These are phyloP conservation scores for Mormyrops boulengeri DNA, from an alignment of 2,797 vertebrate species.

Conservation along the genomic window DNA sequence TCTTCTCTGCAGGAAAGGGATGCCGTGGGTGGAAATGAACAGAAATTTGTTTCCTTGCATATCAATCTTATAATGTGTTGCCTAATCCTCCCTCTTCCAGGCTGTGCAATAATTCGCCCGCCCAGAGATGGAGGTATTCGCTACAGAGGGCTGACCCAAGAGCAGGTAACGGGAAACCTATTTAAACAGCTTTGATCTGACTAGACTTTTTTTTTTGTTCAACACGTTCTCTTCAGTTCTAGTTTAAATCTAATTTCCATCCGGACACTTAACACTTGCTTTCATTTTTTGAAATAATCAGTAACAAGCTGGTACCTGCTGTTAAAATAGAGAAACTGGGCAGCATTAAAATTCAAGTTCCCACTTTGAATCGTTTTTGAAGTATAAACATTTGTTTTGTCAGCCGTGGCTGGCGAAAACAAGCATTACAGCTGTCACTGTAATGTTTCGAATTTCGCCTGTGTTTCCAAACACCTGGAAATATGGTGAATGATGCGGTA, in stretches of 20 bases:
- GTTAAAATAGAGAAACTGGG: not conserved
- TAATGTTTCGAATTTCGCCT: not conserved
- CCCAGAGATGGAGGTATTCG: constrained; percentile 87
- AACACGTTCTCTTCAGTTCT: not conserved
- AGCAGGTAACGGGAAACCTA: constrained; percentile 56
- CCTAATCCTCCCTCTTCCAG: constrained; percentile 44
- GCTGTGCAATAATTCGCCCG: constrained; percentile 84
- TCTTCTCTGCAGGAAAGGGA: not conserved
- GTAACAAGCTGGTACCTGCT: not conserved
- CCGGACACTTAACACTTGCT: not conserved
- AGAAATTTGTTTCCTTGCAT: constrained; percentile 9
- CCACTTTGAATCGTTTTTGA: not conserved
- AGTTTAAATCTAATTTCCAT: not conserved
- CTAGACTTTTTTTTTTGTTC: not conserved
- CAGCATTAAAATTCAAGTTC: not conserved
- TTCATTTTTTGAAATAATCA: not conserved
- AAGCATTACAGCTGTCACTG: not conserved
- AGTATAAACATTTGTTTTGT: constrained; percentile 2
- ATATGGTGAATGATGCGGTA: not conserved
- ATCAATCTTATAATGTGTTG: constrained; percentile 15
- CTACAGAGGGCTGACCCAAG: constrained; percentile 84
- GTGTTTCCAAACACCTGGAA: not conserved
- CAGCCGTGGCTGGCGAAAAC: not conserved
- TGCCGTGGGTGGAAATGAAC: not conserved
- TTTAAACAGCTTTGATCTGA: not conserved